Evolutionary conservation across 2,113 vertebrate species (phyloP).

Genomic region (Crotalus viridis): DNA sequence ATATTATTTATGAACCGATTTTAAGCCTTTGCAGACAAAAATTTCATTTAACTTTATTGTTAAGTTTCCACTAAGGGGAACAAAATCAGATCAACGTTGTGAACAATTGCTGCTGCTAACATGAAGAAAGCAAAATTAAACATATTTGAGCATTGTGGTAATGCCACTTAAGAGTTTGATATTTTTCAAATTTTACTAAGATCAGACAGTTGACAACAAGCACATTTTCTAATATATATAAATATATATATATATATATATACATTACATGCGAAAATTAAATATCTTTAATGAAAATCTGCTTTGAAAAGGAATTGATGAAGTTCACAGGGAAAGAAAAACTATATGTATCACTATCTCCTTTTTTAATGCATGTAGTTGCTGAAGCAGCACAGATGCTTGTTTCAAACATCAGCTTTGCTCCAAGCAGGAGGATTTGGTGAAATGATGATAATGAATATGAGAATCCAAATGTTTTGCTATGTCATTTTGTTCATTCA

Average conservation of each 20-base stretch:
- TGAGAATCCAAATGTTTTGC: slow-evolving; percentile 19
- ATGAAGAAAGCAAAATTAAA: slow-evolving; percentile 25
- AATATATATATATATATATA: slow-evolving; percentile 42
- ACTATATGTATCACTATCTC: slow-evolving; percentile 71
- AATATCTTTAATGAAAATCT: slow-evolving; percentile 30
- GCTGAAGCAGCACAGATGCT: slow-evolving; percentile 34
- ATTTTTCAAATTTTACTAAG: slow-evolving; percentile 8
- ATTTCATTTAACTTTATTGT: not conserved
- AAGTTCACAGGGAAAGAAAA: slow-evolving; percentile 70
- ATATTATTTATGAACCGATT: not conserved
- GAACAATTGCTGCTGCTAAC: not conserved
- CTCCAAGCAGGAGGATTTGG: slow-evolving; percentile 21
- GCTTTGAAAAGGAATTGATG: slow-evolving; percentile 66
- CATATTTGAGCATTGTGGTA: slow-evolving; percentile 1
- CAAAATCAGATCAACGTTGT: not conserved
- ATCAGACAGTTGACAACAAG: slow-evolving; percentile 63
- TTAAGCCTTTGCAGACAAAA: not conserved
- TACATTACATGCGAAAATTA: slow-evolving; percentile 37
- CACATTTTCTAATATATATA: slow-evolving; percentile 57
- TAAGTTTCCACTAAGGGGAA: not conserved
- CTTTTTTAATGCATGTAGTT: slow-evolving; percentile 77
- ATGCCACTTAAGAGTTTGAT: not conserved
- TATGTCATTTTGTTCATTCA: slow-evolving; percentile 13
- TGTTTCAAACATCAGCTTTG: slow-evolving; percentile 27
- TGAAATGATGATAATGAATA: not conserved